phyloP scores from a whole-genome alignment of 1,140 invertebrate genomes.

The Melitaea cinxia region DNA sequence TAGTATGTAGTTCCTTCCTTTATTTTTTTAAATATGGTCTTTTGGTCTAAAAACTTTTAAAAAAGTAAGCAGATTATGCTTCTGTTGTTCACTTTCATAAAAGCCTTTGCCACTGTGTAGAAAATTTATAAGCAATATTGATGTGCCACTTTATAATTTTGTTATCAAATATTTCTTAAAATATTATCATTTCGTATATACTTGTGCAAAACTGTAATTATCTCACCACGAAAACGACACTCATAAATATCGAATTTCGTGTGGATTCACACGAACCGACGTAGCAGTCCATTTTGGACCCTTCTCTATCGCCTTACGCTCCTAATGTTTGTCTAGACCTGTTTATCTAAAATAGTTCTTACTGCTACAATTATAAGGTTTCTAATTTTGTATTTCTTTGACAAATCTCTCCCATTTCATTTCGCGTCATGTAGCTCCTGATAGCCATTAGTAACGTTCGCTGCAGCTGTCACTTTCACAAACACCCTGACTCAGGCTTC shows the following conservation, averaged over 20 bases:
- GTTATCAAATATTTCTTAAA: background rate
- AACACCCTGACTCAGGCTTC: conserved; percentile 42
- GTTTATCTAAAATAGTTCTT: conserved; percentile 18
- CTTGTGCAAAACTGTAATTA: conserved; percentile 8
- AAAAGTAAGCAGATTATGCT: too few species aligned
- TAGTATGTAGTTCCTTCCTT: too few species aligned
- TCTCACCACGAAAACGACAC: conserved; percentile 9
- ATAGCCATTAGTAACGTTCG: conserved; percentile 51
- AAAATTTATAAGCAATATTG: too few species aligned
- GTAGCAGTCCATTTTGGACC: conserved; percentile 33
- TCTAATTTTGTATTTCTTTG: conserved; percentile 15
- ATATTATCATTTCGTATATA: background rate
- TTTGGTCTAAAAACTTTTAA: too few species aligned
- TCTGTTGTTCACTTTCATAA: too few species aligned
- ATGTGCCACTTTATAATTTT: too few species aligned
- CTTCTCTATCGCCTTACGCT: conserved; percentile 28
- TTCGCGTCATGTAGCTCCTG: conserved; percentile 42
- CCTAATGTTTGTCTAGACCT: background rate
- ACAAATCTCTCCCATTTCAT: conserved; percentile 43
- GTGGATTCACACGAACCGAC: conserved; percentile 27
- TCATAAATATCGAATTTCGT: conserved; percentile 28
- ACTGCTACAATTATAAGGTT: conserved; percentile 24
- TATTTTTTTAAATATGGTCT: too few species aligned
- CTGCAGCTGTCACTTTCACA: conserved; percentile 60
- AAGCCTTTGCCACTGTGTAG: too few species aligned